Conservation (phyloP, 2,113 vertebrate genomes). For the Ciconia boyciana region DNA sequence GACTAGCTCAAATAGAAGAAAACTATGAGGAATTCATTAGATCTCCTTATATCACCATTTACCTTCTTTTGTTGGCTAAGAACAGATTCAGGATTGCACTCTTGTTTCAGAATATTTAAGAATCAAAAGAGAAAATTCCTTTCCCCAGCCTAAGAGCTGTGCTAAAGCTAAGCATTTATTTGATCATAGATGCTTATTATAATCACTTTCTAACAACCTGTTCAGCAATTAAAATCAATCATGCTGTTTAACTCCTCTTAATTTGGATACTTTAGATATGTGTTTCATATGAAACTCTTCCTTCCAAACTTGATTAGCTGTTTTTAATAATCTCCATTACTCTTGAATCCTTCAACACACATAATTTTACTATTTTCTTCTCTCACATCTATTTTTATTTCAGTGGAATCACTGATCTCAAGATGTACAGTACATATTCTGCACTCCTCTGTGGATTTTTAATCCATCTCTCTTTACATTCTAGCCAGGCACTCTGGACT, state of each 20-base stretch:
- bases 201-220: slow-evolving; percentile 34
- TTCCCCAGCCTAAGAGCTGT: neutral
- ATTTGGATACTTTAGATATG: slow-evolving; percentile 13
- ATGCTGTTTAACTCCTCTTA: slow-evolving; percentile 27
- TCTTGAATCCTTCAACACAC: neutral
- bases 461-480: neutral
- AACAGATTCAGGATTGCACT: neutral
- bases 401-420: neutral
- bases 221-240: slow-evolving; percentile 60
- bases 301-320: slow-evolving; percentile 46
- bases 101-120: neutral
- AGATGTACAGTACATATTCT: neutral
- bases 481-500: neutral
- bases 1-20: neutral
- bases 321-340: slow-evolving; percentile 18
- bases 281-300: neutral
- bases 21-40: neutral
- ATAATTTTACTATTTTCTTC: neutral
- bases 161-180: slow-evolving; percentile 17
- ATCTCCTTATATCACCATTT: neutral
- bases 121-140: neutral
- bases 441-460: neutral
- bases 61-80: neutral
- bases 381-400: slow-evolving; percentile 18
- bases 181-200: slow-evolving; percentile 42